Base-by-base conservation (phyloP, 2,113 vertebrate species). In the Boleophthalmus pectinirostris region DNA sequence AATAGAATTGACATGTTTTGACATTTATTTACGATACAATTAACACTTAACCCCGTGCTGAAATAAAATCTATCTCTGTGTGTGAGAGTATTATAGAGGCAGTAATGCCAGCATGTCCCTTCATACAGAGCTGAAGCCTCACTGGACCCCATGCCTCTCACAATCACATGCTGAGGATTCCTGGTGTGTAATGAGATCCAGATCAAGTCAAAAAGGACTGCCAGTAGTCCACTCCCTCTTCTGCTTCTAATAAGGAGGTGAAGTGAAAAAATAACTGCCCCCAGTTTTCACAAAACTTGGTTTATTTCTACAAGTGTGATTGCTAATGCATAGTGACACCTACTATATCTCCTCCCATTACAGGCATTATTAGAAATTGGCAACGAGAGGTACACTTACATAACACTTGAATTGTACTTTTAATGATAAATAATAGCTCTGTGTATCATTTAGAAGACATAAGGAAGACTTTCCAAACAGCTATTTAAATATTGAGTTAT, bases 161-260 rank as follows among this genome's bases (percentile, higher is more conserved):
- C 82, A 88, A 70, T 76, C 68, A 73, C 80, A 89, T 87, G 82
- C 79, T 86, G 74, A 82, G 86, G 79, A 90, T 87, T 91, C 88
- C 78, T 82, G 60, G 70, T 16, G 71, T 9, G 23, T 89, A 87
- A 89, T 87, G 81, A 86, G 74, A 86, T 87, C 86, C 88, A 89
- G 87, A 87, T 84, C 79, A 81, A 82, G 78, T 61, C 74, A 35
- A 64, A 64, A 64, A 79, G 71, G 79, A 65, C 51, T 70, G 69
- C 54, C 77, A 82, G 67, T 7, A 85, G 84, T 85, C 72, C 63
- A 61, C 68, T 61, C 49, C 25, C 51, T 84, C 69, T 67, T 84
- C 81, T 86, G 81, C 57, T 77, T 86, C 63, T 77, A 72, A 81
- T 78, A 69, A 83, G 72, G 72, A 74, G 78, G 45, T 74, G 66